Conservation (phyloP, 2,888 invertebrate genomes). For the Oxystoma pomonae region DNA sequence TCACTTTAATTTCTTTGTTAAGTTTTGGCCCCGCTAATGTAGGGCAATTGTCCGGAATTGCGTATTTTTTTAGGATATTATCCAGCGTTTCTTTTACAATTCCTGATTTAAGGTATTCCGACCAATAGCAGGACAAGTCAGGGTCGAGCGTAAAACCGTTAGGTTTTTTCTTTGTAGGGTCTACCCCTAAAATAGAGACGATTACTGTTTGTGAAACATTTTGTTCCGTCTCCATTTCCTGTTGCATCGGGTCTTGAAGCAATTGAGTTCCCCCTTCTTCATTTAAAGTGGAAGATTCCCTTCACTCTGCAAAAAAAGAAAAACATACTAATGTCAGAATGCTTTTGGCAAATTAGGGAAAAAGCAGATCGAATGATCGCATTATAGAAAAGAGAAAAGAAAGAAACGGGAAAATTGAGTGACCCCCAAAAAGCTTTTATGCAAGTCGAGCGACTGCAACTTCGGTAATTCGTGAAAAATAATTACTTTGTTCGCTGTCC, state of each 20-base stretch:
- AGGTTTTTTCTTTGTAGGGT: not conserved
- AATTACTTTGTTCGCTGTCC: not conserved
- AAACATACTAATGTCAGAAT: not conserved
- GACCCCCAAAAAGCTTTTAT: not conserved
- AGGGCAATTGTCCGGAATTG: not conserved
- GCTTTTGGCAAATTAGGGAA: not conserved
- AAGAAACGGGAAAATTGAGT: not conserved
- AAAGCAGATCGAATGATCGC: not conserved
- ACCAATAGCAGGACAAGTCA: not conserved
- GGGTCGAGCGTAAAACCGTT: not conserved
- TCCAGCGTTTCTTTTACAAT: not conserved
- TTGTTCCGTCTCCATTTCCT: not conserved
- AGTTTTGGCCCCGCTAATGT: not conserved
- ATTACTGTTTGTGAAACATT: not conserved
- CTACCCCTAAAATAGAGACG: not conserved
- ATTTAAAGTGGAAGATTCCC: not conserved
- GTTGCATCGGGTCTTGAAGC: not conserved
- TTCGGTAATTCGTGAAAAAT: not conserved
- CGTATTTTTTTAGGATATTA: not conserved
- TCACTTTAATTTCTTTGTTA: not conserved
- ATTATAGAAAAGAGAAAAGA: too few species aligned
- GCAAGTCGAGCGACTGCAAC: not conserved
- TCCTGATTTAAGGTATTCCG: not conserved
- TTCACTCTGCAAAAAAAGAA: not conserved
- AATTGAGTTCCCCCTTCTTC: not conserved